These are phyloP conservation scores for Idaea dimidiata DNA, from an alignment of 2,888 invertebrate genomes.

Conservation along the genomic window DNA sequence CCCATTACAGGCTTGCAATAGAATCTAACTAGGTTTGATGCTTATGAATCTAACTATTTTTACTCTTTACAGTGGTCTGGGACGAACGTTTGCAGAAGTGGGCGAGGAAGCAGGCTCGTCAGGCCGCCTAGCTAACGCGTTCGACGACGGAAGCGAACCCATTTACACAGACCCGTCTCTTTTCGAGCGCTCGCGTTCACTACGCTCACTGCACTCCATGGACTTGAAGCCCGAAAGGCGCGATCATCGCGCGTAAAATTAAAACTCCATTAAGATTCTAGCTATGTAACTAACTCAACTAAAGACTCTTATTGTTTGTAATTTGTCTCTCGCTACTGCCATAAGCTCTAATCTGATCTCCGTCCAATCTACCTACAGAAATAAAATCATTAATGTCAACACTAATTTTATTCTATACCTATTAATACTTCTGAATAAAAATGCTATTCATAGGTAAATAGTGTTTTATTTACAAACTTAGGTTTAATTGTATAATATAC, in stretches of 20 bases:
- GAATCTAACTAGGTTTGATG: no score
- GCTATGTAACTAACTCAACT: slow-evolving; percentile 1
- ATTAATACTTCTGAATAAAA: slow-evolving; percentile 23
- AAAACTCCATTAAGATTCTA: background rate
- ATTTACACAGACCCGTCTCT: slow-evolving; percentile 96
- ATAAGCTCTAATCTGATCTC: slow-evolving; percentile 20
- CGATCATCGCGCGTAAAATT: slow-evolving; percentile 59
- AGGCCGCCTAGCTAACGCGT: slow-evolving; percentile 76
- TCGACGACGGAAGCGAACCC: slow-evolving; percentile 95
- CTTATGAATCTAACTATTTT: background rate
- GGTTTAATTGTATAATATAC: slow-evolving; percentile 18
- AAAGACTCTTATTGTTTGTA: background rate
- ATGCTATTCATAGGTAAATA: slow-evolving; percentile 26
- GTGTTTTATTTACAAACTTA: slow-evolving; percentile 31
- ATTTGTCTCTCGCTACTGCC: slow-evolving; percentile 5
- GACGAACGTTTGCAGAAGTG: slow-evolving; percentile 66
- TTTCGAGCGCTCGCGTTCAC: slow-evolving; percentile 91
- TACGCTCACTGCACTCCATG: slow-evolving; percentile 84
- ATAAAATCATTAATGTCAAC: slow-evolving; percentile 19
- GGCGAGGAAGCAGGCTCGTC: slow-evolving; percentile 74
- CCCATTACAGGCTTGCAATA: no score
- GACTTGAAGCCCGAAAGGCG: slow-evolving; percentile 76
- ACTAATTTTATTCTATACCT: slow-evolving; percentile 14
- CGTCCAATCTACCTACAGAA: slow-evolving; percentile 17
- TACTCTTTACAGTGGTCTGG: slow-evolving; percentile 61